Evolutionary conservation across 2,113 vertebrate genomes (phyloP).

Genomic region (Aegotheles bennettii): DNA sequence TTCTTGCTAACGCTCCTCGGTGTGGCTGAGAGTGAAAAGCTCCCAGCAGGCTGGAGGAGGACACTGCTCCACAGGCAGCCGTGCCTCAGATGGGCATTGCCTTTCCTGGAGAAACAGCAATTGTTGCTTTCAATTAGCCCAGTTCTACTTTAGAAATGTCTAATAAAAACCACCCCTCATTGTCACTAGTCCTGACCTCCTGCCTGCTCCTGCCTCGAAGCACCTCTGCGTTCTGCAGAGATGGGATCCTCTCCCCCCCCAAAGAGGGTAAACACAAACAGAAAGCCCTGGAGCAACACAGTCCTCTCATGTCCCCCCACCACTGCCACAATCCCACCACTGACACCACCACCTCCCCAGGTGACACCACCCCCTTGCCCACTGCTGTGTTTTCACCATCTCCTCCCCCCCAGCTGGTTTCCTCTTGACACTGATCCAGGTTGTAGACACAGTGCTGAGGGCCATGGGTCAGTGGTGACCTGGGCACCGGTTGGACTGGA

Average conservation of each 20-base stretch:
- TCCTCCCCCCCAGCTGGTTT: not conserved
- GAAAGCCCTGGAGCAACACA: not conserved
- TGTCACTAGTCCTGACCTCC: not conserved
- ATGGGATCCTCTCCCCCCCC: not conserved
- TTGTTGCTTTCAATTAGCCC: not conserved
- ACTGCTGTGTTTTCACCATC: not conserved
- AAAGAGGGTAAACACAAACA: not conserved
- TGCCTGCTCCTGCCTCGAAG: too few species aligned
- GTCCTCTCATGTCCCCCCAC: not conserved
- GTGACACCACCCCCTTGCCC: too few species aligned
- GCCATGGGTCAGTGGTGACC: too few species aligned
- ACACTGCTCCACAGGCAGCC: not conserved
- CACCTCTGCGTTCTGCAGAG: not conserved
- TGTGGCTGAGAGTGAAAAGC: not conserved
- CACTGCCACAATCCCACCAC: not conserved
- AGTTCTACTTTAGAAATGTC: not conserved
- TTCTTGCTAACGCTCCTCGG: not conserved
- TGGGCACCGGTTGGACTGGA: too few species aligned
- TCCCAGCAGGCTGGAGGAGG: not conserved
- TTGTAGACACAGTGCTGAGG: too few species aligned
- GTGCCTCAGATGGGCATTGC: accelerated
- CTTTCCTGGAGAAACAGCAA: not conserved
- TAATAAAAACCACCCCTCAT: not conserved
- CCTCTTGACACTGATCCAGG: not conserved
- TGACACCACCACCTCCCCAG: not conserved